Evolutionary conservation across 2,113 vertebrate species (phyloP), one percentile per base, ranked within the genome.

Genomic region (Eurystomus gularis): DNA sequence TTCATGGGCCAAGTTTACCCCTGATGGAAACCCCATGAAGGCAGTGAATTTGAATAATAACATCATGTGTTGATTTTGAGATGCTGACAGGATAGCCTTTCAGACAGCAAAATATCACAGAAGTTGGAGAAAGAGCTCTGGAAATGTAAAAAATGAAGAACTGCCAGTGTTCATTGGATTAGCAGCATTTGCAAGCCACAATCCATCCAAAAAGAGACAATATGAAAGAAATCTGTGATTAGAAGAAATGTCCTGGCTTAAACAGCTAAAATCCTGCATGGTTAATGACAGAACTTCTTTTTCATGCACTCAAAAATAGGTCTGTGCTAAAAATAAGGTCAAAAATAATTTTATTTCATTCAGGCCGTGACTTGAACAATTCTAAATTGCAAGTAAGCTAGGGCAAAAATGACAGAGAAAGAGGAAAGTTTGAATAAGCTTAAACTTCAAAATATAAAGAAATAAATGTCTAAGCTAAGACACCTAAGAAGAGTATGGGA

Each of bases 71-170:
- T 86, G 71, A 81, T 92, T 94, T 83, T 2, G 83, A 97, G 88
- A 94, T 54, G 46, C 85, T 92, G 70, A 95, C 75, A 90, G 82
- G 54, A 76, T 82, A 90, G 24, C 17, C 66, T 94, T 95, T 95
- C 86, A 83, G 93, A 81, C 75, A 93, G 69, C 49, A 93, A 90
- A 94, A 93, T 90, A 54, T 88, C 90, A 92, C 29, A 86, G 54
- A 94, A 95, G 40, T 73, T 90, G 68, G 46, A 95, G 85, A 92
- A 96, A 88, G 52, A 91, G 44, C 28, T 91, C 82, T 90, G 82
- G 84, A 96, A 94, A 85, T 93, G 78, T 90, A 58, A 96, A 13
- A 93, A 95, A 90, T 80, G 73, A 75, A 94, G 82, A 80, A 82
- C 25, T 87, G 70, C 77, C 61, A 88, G 87, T 76, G 81, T 91